phyloP scores from a whole-genome alignment of 2,888 invertebrate genomes.

The Prionchulus punctatus region DNA sequence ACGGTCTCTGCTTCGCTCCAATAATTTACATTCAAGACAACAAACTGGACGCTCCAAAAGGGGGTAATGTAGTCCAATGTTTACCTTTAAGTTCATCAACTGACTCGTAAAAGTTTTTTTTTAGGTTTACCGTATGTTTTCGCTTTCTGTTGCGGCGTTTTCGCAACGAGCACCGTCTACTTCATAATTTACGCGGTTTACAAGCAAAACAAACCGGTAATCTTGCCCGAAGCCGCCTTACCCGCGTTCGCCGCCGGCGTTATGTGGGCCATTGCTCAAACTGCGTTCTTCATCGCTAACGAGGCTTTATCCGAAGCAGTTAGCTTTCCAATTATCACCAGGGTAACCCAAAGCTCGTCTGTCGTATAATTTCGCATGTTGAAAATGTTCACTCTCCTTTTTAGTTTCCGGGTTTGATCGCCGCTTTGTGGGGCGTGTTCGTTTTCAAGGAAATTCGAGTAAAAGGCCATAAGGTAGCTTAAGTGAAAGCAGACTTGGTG shows the following conservation, averaged over 20 bases:
- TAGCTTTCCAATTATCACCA: conserved; percentile 39
- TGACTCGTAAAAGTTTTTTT: too few species aligned
- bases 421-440: conserved; percentile 37
- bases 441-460: conserved; percentile 38
- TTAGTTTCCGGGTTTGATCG: conserved; percentile 35
- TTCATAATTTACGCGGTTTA: conserved; percentile 34
- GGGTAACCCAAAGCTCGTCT: conserved; percentile 16
- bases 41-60: conserved; percentile 22
- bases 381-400: too few species aligned
- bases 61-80: conserved; percentile 26
- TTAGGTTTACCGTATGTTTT: conserved; percentile 38
- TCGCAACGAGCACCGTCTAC: conserved; percentile 32
- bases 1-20: conserved; percentile 39
- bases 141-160: conserved; percentile 37
- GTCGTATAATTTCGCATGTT: background rate
- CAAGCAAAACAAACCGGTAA: conserved; percentile 33
- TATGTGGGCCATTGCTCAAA: conserved; percentile 39
- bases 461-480: conserved; percentile 12
- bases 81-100: background rate
- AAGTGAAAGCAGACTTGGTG: too few species aligned
- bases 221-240: conserved; percentile 35
- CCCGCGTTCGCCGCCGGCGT: conserved; percentile 37
- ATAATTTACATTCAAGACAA: conserved; percentile 37
- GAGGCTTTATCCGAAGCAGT: conserved; percentile 36
- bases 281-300: conserved; percentile 40